Evolutionary conservation across 2,888 invertebrate species (phyloP).

Genomic region (Torymus texanus): DNA sequence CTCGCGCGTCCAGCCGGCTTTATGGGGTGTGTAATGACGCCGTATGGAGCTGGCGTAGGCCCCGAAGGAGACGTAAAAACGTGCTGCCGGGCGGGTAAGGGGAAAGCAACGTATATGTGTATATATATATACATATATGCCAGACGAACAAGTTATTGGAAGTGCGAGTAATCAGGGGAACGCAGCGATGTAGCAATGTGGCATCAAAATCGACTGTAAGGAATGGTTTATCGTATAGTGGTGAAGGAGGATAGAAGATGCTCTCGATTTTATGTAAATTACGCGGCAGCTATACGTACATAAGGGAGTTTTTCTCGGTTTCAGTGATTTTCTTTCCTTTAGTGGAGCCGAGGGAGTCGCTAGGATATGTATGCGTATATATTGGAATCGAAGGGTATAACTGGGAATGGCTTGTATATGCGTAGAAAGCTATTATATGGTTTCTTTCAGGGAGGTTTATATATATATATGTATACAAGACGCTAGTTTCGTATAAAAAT

Average conservation of each 20-base stretch:
- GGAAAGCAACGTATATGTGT: conserved; percentile 20
- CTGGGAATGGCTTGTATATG: too few relatives aligned
- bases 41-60: conserved; percentile 62
- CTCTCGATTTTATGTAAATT: conserved; percentile 55
- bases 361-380: too few relatives aligned
- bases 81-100: conserved; percentile 30
- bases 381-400: too few relatives aligned
- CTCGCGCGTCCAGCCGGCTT: conserved; percentile 60
- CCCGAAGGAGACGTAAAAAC: conserved; percentile 74
- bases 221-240: conserved; percentile 36
- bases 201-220: conserved; percentile 36
- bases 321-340: conserved; percentile 36
- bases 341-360: too few relatives aligned
- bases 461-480: too few relatives aligned
- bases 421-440: too few relatives aligned
- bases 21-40: conserved; percentile 73
- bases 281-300: conserved; percentile 2
- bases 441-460: too few relatives aligned
- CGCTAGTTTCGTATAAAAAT: too few relatives aligned
- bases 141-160: conserved; percentile 60
- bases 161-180: conserved; percentile 63
- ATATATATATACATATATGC: conserved; percentile 7
- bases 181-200: neutral
- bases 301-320: neutral
- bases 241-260: conserved; percentile 26